Evolutionary conservation across 1,140 invertebrate genomes (phyloP), one percentile per base, ranked within the genome.

Genomic region (Oreohelix idahoensis): DNA sequence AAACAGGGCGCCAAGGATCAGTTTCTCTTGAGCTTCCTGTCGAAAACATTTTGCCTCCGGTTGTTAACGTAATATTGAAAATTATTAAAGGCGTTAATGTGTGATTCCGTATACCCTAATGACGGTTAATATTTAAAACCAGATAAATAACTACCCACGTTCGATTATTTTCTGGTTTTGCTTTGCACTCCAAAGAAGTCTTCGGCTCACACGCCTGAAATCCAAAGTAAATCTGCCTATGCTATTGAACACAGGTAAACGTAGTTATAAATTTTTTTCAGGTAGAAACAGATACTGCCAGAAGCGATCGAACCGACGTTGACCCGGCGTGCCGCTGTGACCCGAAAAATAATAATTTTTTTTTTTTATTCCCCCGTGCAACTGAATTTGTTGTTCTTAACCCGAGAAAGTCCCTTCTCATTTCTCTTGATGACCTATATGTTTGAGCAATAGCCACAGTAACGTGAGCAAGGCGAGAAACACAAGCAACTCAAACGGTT

Each of bases 251-350:
- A 89, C 89, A 8, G 92, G 92, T 23, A n/a, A 92, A 84, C 26
- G 90, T 90, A 17, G 91, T 92, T 63, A 92, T 85, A 35, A 92
- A 92, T n/a, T 91, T n/a, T n/a, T n/a, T n/a, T n/a, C n/a, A n/a
- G 88, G 84, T 92, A 92, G 87, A 92, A 92, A n/a, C n/a, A 15
- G 91, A 92, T 0, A 92, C 91, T 20, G 88, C 89, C 15, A 92
- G 84, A 32, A 92, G 86, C 89, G 90, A 92, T n/a, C n/a, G n/a
- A 8, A 92, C 83, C 0, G 91, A 92, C 23, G 91, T 92, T 1
- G 91, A 88, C 0, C 88, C 88, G 10, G 88, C 89, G 51, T 85
- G 86, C 53, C 88, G 87, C 32, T 85, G 58, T 15, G 84, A 83
- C n/a, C n/a, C n/a, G n/a, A n/a, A n/a, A n/a, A n/a, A n/a, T n/a